A percentile compares a stretch with the other conserved stretches of the same genome.
phyloP scores from a whole-genome alignment of 2,797 vertebrate species.

The Luscinia megarhynchos region DNA sequence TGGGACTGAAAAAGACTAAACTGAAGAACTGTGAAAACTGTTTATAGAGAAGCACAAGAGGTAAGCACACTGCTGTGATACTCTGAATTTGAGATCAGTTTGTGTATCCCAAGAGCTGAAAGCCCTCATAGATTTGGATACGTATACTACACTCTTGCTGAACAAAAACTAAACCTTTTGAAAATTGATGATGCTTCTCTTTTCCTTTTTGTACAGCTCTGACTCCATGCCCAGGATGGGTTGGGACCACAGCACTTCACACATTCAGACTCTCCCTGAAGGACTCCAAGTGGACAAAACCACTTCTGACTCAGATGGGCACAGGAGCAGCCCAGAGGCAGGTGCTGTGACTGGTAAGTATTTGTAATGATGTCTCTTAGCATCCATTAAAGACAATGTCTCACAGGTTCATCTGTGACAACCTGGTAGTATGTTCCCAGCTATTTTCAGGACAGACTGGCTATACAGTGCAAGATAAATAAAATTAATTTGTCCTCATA shows the following conservation, averaged over 20 bases:
- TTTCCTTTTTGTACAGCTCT: not conserved
- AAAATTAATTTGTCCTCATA: not conserved
- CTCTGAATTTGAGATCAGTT: not conserved
- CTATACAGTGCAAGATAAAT: not conserved
- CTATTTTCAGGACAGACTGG: not conserved
- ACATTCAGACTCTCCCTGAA: not conserved
- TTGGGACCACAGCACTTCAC: fast-evolving
- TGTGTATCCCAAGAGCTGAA: not conserved
- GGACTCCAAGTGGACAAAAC: not conserved
- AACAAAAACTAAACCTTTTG: not conserved
- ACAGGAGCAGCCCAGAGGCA: not conserved
- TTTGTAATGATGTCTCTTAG: not conserved
- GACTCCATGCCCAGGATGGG: not conserved
- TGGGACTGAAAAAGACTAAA: not conserved
- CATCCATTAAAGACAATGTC: not conserved
- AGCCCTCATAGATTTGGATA: not conserved
- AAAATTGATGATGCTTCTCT: not conserved
- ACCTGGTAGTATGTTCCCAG: not conserved
- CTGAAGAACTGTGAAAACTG: not conserved
- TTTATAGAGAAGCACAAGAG: not conserved
- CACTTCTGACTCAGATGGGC: not conserved
- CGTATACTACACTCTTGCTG: not conserved
- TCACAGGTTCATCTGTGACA: not conserved
- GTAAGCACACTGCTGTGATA: not conserved
- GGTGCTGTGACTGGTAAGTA: fast-evolving